Conservation (phyloP, 2,797 vertebrate species). For the Kryptolebias ocellatus region DNA sequence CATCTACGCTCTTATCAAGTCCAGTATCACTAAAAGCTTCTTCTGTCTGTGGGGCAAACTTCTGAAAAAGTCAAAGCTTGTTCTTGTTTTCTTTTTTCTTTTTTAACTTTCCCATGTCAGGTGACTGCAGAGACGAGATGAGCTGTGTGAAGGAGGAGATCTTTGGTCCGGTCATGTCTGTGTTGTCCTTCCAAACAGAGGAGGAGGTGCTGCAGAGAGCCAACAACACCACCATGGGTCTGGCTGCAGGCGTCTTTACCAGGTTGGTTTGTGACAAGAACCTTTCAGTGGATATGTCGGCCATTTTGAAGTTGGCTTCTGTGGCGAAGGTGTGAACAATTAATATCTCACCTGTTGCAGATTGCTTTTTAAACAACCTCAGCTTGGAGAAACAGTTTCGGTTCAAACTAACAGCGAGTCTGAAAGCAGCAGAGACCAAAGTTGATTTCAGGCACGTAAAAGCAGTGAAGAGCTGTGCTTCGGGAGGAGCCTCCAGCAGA, state of each 20-base stretch:
- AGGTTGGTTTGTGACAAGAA: constrained; percentile 75
- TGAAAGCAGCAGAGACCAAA: no score
- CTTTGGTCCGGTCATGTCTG: constrained; percentile 97
- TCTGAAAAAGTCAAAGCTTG: not conserved
- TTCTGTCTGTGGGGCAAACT: not conserved
- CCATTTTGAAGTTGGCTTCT: no score
- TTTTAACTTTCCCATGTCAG: constrained; percentile 61
- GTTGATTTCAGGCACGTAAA: no score
- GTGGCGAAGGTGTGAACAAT: no score
- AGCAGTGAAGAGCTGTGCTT: no score
- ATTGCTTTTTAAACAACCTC: no score
- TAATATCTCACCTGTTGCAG: no score
- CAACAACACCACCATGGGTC: constrained; percentile 87
- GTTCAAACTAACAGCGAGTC: no score
- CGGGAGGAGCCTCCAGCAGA: no score
- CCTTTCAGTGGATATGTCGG: no score
- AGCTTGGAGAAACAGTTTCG: no score
- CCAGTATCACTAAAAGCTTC: no score
- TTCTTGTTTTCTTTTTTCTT: not conserved
- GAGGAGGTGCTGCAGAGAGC: constrained; percentile 91
- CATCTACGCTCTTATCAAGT: not conserved
- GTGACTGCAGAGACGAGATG: constrained; percentile 91
- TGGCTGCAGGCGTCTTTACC: constrained; percentile 95
- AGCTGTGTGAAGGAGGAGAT: constrained; percentile 96
- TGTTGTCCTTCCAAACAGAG: constrained; percentile 92